Conservation (phyloP, 2,797 vertebrate genomes). For the Morelia viridis region DNA sequence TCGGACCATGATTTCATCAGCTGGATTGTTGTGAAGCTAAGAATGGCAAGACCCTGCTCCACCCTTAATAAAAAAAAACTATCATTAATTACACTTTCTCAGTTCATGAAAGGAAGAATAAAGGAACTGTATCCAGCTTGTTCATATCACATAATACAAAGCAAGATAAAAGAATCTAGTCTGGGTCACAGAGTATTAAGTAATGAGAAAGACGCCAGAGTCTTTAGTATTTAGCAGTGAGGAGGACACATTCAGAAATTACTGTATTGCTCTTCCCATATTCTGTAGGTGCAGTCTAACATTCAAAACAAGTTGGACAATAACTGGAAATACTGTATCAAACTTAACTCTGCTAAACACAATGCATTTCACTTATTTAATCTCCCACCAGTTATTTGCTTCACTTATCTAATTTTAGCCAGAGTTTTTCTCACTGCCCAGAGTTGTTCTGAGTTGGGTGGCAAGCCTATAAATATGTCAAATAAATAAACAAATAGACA, state of each 20-base stretch:
- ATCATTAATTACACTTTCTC: background rate
- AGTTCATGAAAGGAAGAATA: background rate
- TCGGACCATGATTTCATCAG: background rate
- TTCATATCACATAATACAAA: background rate
- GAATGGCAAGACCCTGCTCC: background rate
- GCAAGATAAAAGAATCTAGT: background rate
- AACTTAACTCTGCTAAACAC: background rate
- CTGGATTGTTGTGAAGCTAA: background rate
- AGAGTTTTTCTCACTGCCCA: background rate
- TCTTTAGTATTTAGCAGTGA: background rate
- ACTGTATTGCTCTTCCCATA: background rate
- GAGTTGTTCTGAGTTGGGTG: background rate
- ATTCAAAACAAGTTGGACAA: background rate
- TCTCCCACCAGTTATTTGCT: background rate
- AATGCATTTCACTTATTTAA: background rate
- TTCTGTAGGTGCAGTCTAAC: background rate
- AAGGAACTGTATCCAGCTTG: background rate
- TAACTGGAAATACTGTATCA: background rate
- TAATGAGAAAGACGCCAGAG: background rate
- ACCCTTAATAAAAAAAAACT: background rate
- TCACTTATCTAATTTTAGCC: background rate
- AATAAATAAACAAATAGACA: background rate
- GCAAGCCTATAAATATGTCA: background rate
- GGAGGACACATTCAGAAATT: background rate
- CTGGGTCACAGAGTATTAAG: background rate